phyloP scores from a whole-genome alignment of 2,113 vertebrate genomes.

The Campylorhamphus procurvoides region DNA sequence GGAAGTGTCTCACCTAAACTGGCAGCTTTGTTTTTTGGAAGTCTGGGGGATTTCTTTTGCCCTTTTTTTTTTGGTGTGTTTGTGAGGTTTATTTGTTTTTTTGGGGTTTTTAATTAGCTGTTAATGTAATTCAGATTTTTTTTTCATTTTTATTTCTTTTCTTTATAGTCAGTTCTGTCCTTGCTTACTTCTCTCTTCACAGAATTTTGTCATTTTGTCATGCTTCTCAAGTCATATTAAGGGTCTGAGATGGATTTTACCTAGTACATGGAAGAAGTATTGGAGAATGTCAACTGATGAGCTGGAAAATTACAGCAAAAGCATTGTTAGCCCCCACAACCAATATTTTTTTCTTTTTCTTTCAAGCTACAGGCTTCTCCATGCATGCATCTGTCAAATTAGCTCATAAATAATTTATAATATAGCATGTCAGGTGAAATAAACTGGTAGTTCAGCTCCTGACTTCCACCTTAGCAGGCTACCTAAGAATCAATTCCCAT shows the following conservation, averaged over 20 bases:
- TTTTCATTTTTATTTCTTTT: not conserved
- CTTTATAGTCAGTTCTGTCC: not conserved
- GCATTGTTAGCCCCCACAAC: not conserved
- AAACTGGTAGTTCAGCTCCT: too few species aligned
- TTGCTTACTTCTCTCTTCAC: not conserved
- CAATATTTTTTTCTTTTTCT: too few species aligned
- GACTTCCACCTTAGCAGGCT: too few species aligned
- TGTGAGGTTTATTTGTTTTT: too few species aligned
- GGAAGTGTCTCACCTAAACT: not conserved
- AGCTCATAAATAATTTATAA: too few species aligned
- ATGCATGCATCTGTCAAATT: too few species aligned
- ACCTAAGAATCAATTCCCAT: too few species aligned
- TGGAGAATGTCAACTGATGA: not conserved
- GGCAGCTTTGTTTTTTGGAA: not conserved
- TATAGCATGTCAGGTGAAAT: too few species aligned
- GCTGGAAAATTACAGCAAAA: not conserved
- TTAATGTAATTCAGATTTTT: not conserved
- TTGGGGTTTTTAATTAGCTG: too few species aligned
- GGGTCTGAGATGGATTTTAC: not conserved
- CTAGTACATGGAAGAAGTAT: not conserved
- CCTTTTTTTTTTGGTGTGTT: too few species aligned
- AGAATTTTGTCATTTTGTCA: not conserved
- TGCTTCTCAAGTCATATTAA: not conserved
- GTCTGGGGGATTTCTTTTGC: not conserved
- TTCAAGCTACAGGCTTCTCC: too few species aligned